Evolutionary conservation across 2,113 vertebrate genomes (phyloP).

Genomic region (Aphelocoma coerulescens): DNA sequence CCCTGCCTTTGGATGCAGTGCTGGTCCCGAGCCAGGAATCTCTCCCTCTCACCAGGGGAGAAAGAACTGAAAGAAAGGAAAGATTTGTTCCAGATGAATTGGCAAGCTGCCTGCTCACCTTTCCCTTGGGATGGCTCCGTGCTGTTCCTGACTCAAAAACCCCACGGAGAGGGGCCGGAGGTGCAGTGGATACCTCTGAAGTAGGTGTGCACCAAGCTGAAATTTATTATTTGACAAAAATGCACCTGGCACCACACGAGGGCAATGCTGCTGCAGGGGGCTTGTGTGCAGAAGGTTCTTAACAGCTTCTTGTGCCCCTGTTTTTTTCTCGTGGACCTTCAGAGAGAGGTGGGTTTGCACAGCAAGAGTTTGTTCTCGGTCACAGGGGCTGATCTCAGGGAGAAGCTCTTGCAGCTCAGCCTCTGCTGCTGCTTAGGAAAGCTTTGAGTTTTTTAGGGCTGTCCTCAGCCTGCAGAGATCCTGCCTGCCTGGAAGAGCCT

Average conservation of each 20-base stretch:
- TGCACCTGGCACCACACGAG: not conserved
- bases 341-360: not conserved
- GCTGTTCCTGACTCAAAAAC: not conserved
- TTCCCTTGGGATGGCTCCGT: not conserved
- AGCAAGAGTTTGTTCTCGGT: accelerated
- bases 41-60: not conserved
- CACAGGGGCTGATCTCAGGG: not conserved
- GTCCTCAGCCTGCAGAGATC: not conserved
- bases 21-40: not conserved
- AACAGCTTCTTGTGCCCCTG: not conserved
- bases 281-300: not conserved
- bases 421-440: not conserved
- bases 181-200: not conserved
- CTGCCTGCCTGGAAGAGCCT: not conserved
- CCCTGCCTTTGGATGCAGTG: not conserved
- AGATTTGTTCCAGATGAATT: not conserved
- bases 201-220: not conserved
- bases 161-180: not conserved
- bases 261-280: not conserved
- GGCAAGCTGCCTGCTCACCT: not conserved
- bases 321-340: not conserved
- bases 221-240: not conserved
- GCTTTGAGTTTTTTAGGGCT: not conserved
- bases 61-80: slow-evolving; percentile 3
- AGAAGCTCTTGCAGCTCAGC: not conserved